A percentile compares a stretch with the other conserved stretches of the same genome.
Evolutionary conservation across 2,888 invertebrate genomes (phyloP).

Genomic region (Noctua janthe): DNA sequence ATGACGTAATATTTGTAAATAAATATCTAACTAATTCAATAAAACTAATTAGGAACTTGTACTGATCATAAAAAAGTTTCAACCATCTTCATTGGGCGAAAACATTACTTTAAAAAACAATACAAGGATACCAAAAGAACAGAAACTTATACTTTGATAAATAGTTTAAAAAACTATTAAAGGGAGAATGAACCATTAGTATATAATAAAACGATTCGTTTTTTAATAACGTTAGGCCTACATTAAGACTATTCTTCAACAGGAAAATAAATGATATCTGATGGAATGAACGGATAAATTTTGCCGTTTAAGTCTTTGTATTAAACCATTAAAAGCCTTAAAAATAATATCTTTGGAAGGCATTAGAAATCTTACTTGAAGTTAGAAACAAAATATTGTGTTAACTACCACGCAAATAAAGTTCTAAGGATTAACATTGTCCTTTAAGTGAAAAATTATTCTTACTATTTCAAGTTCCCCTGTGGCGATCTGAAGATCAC

Average conservation of each 20-base stretch:
- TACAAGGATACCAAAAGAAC: not conserved
- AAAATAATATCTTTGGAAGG: not conserved
- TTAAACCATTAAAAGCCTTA: slow-evolving; percentile 21
- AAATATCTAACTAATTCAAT: not conserved
- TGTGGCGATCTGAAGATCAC: not conserved
- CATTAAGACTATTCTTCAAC: not conserved
- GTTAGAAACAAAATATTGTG: slow-evolving; percentile 13
- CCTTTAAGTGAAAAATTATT: not conserved
- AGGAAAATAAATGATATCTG: slow-evolving; percentile 12
- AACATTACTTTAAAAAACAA: not conserved
- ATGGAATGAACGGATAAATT: slow-evolving; percentile 1
- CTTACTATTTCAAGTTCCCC: not conserved
- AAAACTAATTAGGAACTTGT: not conserved
- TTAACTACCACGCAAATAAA: slow-evolving; percentile 26
- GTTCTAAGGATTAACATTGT: not conserved
- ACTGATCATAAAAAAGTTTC: not conserved
- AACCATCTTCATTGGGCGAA: not conserved
- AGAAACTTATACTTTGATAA: not conserved
- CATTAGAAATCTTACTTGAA: slow-evolving; percentile 2
- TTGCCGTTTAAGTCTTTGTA: no score
- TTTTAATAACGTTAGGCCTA: not conserved
- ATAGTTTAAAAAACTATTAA: not conserved
- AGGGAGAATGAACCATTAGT: not conserved
- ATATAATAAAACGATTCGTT: not conserved
- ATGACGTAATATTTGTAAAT: slow-evolving; percentile 1